Conservation (phyloP, 2,888 invertebrate genomes). For the Stenurella melanura region DNA sequence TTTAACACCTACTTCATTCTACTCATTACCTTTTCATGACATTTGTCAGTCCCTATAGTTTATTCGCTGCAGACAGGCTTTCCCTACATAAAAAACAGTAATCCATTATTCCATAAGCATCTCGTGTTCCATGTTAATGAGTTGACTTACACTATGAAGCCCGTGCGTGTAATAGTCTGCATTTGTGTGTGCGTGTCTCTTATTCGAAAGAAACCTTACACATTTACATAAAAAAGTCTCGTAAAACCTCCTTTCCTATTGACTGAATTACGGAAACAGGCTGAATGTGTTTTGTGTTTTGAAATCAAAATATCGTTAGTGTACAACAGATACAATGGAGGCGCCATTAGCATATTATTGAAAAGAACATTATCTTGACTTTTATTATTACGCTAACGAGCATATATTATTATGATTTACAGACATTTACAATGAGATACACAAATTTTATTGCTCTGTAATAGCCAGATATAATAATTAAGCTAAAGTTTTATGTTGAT, state of each 20-base stretch:
- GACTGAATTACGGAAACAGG: constrained; percentile 28
- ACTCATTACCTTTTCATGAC: not conserved
- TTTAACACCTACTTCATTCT: not conserved
- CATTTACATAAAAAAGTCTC: constrained; percentile 46
- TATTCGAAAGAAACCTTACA: constrained; percentile 44
- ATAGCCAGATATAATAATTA: not conserved
- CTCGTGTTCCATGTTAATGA: constrained; percentile 60
- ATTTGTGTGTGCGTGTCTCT: constrained; percentile 47
- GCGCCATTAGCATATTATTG: constrained; percentile 27
- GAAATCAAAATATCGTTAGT: constrained; percentile 39
- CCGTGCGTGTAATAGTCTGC: constrained; percentile 52
- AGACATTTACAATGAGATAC: not conserved
- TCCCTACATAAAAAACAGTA: constrained; percentile 32
- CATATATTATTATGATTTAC: constrained; percentile 8
- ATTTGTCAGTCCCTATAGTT: not conserved
- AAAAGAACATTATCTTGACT: constrained; percentile 35
- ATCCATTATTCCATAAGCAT: constrained; percentile 55
- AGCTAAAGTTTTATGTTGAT: too few species aligned
- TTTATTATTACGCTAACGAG: constrained; percentile 30
- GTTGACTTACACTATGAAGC: constrained; percentile 51
- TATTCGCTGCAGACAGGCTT: not conserved
- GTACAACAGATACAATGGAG: constrained; percentile 31
- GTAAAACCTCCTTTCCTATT: constrained; percentile 44
- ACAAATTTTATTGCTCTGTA: not conserved
- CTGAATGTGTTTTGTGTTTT: constrained; percentile 28